Base-by-base conservation (phyloP, 2,888 invertebrate genomes). In the Aspidiotus destructor region DNA sequence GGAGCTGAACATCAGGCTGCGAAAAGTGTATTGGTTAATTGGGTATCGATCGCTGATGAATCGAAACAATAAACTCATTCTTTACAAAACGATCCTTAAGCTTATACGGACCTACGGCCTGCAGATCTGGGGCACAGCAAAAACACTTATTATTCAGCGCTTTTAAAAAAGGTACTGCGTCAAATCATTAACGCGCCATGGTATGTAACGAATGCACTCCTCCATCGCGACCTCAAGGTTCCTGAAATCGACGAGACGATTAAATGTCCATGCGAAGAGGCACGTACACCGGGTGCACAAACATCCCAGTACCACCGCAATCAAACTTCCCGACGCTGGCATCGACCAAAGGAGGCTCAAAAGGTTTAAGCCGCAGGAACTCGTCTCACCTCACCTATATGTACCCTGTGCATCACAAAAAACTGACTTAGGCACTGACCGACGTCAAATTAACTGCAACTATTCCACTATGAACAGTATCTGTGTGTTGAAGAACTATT, bases 181-280 rank as follows among this genome's bases (percentile, higher is more conserved):
- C 13, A 13, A n/a, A 60, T 60, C 40, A 28, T 40, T 5, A 28
- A 60, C 13, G 60, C 60, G 13, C 40, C 60, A 28, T 60, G 60
- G 60, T 60, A 60, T 13, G 40, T 60, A 28, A 28, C 60, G 13
- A 60, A 60, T 40, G 40, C 17, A 11, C 13, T 40, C 60, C 60
- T 60, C 40, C 60, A 60, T 28, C 17, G 60, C 17, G 60, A 60
- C 9, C 40, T 60, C 10, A 13, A 7, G 8, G 40, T 60, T 60
- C 28, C 28, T 13, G 28, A 28, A 10, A 28, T 60, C 9, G 40
- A 5, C 2, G 28, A 40, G 2, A 41, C 11, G 3, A 28, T 28
- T 3, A 60, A 55, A 55, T n/a, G 6, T 15, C 60, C n/a, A 28
- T 16, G 40, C 60, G 5, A 60, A 13, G 60, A 28, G 60, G 40